Evolutionary conservation across 2,888 invertebrate species (phyloP), one percentile per base, ranked within the genome.

Genomic region (Drosophila setosimentum): DNA sequence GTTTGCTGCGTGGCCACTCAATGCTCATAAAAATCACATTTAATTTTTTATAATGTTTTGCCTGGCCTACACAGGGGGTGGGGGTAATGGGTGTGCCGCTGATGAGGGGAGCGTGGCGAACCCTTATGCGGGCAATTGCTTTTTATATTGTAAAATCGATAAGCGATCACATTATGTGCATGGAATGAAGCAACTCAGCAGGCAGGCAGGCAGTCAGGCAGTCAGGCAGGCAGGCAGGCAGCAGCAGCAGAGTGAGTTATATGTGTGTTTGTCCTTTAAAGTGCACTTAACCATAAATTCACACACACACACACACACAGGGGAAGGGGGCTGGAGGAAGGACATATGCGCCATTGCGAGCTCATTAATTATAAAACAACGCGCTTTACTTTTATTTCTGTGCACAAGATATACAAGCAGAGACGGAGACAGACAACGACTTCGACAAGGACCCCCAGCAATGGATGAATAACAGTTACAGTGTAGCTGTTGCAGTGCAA

Each of bases 121-220:
- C 69, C 73, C 62, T 75, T 78, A 80, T 89, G 91, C 81, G 87
- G 85, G 85, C 88, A 89, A 85, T 91, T 89, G 90, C 90, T 90
- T 83, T 87, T 87, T 85, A 85, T 89, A 91, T 81, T 87, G 91
- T 82, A 90, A 87, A 87, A 87, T 87, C 87, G 91, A 91, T 90
- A 91, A 87, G 76, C 89, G 83, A 84, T 91, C 84, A 82, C 83
- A 90, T 89, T 84, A 91, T 91, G 78, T 75, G 83, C 72, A 16
- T 21, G 72, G 67, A 72, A 73, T 75, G 73, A 76, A 69, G 77
- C 62, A 78, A 78, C 78, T 80, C 89, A 82, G 85, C 83, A 79
- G 83, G 89, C 74, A 18, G 32, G 10, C 32, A 32, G 32, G 35
- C 4, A 16, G 33, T 2, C 18, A 40, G 40, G 40, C 35, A 18